Base-by-base conservation (phyloP, 23 tunicate genomes). In the Styela plicata region DNA sequence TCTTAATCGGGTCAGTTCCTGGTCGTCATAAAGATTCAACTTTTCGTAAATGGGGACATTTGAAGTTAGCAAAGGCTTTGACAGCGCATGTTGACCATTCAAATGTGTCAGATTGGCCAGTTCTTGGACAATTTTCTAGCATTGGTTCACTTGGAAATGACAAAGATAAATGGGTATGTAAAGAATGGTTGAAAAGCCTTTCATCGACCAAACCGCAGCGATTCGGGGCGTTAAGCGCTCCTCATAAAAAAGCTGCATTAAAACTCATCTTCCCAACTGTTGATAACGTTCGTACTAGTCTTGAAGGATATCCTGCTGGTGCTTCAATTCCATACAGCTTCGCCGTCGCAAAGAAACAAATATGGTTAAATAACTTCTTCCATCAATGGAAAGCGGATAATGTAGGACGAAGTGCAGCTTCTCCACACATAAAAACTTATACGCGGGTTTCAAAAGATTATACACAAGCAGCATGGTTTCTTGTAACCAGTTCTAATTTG, bases 111-210 rank as follows among this genome's bases (percentile, higher is more conserved):
- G 73, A 67, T 20, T 93, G 98, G 98, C 93, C 98, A 31, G 89
- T 93, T 57, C 71, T 93, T 76, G 98, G 89, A 27, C 98, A 93
- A 84, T 93, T 93, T 85, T 93, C 98, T 30, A 93, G 98, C 63
- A 88, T 93, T 71, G 98, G 98, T 7, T 93, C 98, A 1, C 57
- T 93, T 23, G 98, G 98, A 2, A 24, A 64, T 23, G 63, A 74
- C 71, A 79, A 82, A 69, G 80, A 93, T 37, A 85, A 88, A 52
- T 93, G 98, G 98, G 52, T 93, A 63, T 93, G 98, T 69, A 63
- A 78, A 32, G 98, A 93, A 74, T 86, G 87, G 92, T 61, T 93
- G 76, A 82, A 87, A 18, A 88, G 90, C 35, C 24, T 93, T 64
- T 37, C 93, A 17, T 53, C 97, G n/a, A 25, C 63, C 18, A 76